Conservation (phyloP, 2,797 vertebrate species). For the Yasuhikotakia modesta region DNA sequence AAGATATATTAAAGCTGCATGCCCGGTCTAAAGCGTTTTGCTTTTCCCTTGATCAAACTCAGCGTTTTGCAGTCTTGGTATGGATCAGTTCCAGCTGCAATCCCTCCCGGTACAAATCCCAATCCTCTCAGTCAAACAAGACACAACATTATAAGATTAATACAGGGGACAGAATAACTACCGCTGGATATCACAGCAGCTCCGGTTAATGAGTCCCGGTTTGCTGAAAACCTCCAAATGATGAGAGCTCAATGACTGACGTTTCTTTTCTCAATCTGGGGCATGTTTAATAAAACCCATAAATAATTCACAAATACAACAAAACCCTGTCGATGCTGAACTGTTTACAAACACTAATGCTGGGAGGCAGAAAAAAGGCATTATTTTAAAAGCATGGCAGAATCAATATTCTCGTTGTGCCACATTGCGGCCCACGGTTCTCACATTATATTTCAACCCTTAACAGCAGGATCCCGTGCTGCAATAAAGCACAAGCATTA, state of each 20-base stretch:
- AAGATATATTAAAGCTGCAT: background rate
- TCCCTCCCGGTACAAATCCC: background rate
- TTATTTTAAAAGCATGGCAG: constrained; percentile 34
- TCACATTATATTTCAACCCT: constrained; percentile 24
- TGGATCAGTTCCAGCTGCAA: constrained; percentile 32
- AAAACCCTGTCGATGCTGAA: background rate
- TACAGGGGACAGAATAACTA: constrained; percentile 13
- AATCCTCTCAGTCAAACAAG: constrained; percentile 18
- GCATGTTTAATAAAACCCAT: constrained; percentile 4
- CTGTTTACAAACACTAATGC: constrained; percentile 21
- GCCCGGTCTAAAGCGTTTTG: constrained; percentile 33
- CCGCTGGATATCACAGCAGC: background rate
- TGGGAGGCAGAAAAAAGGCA: constrained; percentile 1
- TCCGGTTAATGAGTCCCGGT: background rate
- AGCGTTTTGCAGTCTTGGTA: constrained; percentile 3
- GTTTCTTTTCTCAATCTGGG: background rate
- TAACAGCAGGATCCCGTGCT: constrained; percentile 15
- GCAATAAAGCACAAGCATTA: constrained; percentile 20
- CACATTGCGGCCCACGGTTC: constrained; percentile 11
- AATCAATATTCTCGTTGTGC: constrained; percentile 17
- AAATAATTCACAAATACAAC: constrained; percentile 27
- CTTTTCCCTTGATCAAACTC: constrained; percentile 45
- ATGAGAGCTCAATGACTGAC: background rate
- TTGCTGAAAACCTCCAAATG: background rate
- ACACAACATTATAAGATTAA: constrained; percentile 9